Percentiles rank a stretch among this genome's conserved stretches.
Conservation (phyloP, 37 sponge, comb jelly and placozoan genomes). For the Theonella swinhoei region DNA sequence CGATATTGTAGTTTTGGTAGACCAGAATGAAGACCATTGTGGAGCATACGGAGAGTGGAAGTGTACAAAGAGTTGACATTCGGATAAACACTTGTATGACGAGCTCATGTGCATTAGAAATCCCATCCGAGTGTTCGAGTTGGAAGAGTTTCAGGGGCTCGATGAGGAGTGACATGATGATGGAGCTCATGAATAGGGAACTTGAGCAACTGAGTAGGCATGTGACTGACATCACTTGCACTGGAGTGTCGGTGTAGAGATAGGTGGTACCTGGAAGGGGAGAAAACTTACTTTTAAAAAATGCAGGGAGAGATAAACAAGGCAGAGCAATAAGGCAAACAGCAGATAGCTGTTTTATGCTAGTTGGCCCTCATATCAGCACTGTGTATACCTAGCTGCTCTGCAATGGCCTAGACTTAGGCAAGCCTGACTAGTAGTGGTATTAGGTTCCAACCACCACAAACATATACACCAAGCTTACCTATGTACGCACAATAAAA, state of each 20-base stretch:
- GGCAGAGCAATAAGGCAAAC: neutral
- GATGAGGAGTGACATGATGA: constrained; percentile 70
- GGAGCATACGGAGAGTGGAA: constrained; percentile 59
- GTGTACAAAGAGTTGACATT: constrained; percentile 56
- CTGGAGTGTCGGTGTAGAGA: constrained; percentile 17
- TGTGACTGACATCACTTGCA: constrained; percentile 70
- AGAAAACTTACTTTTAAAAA: neutral
- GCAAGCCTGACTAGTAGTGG: too few species aligned
- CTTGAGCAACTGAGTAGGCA: constrained; percentile 77
- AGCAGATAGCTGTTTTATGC: too few species aligned
- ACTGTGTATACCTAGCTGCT: too few species aligned
- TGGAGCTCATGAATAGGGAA: constrained; percentile 86
- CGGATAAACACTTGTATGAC: constrained; percentile 74
- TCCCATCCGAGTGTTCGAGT: constrained; percentile 81
- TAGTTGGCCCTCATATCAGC: too few species aligned
- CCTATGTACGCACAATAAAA: too few species aligned
- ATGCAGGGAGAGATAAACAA: neutral
- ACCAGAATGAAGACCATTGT: constrained; percentile 37
- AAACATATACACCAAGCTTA: too few species aligned
- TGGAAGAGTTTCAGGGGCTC: constrained; percentile 76
- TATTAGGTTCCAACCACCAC: too few species aligned
- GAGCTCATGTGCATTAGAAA: constrained; percentile 62
- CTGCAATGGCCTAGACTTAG: too few species aligned
- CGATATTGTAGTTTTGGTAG: constrained; percentile 25
- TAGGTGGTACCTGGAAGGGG: constrained; percentile 74